Base-by-base conservation (phyloP, 2,113 vertebrate species). In the Dascyllus trimaculatus region DNA sequence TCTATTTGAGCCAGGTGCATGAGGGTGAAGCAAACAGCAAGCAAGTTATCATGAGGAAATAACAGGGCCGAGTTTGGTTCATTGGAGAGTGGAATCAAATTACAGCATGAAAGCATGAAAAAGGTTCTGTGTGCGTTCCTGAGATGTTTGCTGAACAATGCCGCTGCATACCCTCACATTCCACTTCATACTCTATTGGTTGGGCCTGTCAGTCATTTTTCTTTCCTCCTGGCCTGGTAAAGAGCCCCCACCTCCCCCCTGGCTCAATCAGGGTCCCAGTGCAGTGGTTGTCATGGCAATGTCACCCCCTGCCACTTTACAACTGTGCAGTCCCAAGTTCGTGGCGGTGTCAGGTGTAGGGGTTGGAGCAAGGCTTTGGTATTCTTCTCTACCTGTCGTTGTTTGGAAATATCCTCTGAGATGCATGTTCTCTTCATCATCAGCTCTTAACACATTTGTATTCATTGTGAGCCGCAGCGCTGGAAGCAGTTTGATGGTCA, bases 111-210 rank as follows among this genome's bases (percentile, higher is more conserved):
- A 81, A 75, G 81, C 75, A 82, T 88, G 63, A 75, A 76, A 64
- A 78, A 14, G 38, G 49, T 81, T 67, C 52, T 43, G 75, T 26
- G 54, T 68, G 76, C 85, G 75, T 92, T 93, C 91, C 81, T 88
- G 74, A 80, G 81, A 90, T 92, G 85, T 87, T 92, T 92, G 85
- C 58, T 29, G 59, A 87, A 89, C 90, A 90, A 91, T 85, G 81
- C 78, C 32, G 4, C 71, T 53, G 61, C 78, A 77, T 72, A 74
- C 76, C 65, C 85, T 86, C 76, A 76, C 90, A 91, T 90, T 92
- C 87, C 86, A 58, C 83, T 81, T 65, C 71, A 78, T 81, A 80
- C 84, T 89, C 91, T 90, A 73, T 90, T 88, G 81, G 64, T 68
- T 40, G 52, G 40, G 61, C 21, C 80, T 85, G 82, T 87, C 89